Percentiles rank a stretch among this genome's conserved stretches.
These are phyloP conservation scores for Esperia sulphurella DNA, from an alignment of 2,888 invertebrate genomes.

Conservation along the genomic window DNA sequence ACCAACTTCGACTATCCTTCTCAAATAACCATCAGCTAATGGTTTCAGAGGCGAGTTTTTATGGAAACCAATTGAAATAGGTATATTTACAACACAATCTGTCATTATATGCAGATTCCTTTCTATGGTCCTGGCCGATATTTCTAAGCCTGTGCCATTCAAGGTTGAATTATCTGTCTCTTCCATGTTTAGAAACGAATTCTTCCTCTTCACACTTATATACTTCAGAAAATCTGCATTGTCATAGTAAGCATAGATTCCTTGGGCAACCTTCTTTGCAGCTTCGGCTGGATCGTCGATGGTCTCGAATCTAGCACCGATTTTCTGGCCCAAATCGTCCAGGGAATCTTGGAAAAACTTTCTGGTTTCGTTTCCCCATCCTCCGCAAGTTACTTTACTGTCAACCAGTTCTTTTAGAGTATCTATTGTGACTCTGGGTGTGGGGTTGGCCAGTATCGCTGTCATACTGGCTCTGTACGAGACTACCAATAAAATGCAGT, in stretches of 20 bases:
- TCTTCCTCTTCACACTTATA: conserved; percentile 79
- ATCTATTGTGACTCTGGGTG: conserved; percentile 88
- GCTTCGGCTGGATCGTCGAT: conserved; percentile 81
- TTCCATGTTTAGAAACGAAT: conserved; percentile 34
- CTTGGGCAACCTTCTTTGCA: conserved; percentile 83
- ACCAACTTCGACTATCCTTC: conserved; percentile 86
- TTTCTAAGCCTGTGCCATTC: conserved; percentile 32
- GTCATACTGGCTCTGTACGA: conserved; percentile 92
- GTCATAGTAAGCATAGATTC: conserved; percentile 89
- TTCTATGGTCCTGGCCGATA: conserved; percentile 25
- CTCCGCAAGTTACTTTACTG: conserved; percentile 83
- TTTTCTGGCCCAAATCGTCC: conserved; percentile 82
- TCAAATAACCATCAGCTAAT: conserved; percentile 82
- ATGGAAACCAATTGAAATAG: conserved; percentile 88
- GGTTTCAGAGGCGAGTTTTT: conserved; percentile 89
- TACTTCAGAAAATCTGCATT: conserved; percentile 85
- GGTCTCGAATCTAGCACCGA: conserved; percentile 83
- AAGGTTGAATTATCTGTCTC: conserved; percentile 21
- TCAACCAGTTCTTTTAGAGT: conserved; percentile 84
- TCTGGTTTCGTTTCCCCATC: conserved; percentile 85
- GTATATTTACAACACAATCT: conserved; percentile 89
- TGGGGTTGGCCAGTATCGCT: conserved; percentile 89
- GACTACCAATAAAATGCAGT: conserved; percentile 88
- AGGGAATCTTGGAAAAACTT: conserved; percentile 84
- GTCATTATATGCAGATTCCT: conserved; percentile 88